These are phyloP conservation scores for Silurus aristotelis DNA, from an alignment of 2,797 vertebrate genomes.

Conservation along the genomic window DNA sequence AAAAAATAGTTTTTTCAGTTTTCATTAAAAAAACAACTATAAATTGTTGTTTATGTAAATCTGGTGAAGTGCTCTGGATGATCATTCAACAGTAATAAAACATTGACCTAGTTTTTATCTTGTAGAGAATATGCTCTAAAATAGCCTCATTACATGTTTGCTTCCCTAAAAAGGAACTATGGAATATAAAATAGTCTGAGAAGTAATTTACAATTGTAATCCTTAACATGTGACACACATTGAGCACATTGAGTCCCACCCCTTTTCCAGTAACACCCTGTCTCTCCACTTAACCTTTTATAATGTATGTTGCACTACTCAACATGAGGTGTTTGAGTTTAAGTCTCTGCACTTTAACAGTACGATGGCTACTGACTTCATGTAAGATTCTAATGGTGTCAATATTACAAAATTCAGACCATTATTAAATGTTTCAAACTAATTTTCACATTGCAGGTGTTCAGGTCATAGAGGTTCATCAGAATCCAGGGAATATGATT, in stretches of 20 bases:
- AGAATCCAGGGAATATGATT: constrained; percentile 35
- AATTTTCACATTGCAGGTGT: not conserved
- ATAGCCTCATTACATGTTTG: not conserved
- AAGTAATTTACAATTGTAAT: not conserved
- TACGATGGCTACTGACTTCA: constrained; percentile 17
- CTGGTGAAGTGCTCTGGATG: not conserved
- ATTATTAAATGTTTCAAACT: not conserved
- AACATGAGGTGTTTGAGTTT: constrained; percentile 31
- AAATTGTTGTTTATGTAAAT: not conserved
- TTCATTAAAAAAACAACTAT: not conserved
- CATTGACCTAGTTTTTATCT: not conserved
- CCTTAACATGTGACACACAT: not conserved
- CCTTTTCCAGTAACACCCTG: not conserved
- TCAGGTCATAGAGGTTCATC: constrained; percentile 35
- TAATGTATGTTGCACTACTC: not conserved
- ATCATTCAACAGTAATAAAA: not conserved
- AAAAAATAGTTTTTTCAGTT: not conserved
- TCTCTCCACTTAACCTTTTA: not conserved
- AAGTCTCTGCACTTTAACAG: constrained; percentile 1
- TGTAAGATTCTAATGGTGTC: constrained; percentile 17
- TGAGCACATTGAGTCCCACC: not conserved
- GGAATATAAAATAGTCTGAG: not conserved
- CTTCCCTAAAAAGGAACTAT: not conserved
- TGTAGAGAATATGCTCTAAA: not conserved
- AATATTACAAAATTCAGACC: not conserved